Conservation (phyloP, 2,888 invertebrate species). For the Agrochola litura region DNA sequence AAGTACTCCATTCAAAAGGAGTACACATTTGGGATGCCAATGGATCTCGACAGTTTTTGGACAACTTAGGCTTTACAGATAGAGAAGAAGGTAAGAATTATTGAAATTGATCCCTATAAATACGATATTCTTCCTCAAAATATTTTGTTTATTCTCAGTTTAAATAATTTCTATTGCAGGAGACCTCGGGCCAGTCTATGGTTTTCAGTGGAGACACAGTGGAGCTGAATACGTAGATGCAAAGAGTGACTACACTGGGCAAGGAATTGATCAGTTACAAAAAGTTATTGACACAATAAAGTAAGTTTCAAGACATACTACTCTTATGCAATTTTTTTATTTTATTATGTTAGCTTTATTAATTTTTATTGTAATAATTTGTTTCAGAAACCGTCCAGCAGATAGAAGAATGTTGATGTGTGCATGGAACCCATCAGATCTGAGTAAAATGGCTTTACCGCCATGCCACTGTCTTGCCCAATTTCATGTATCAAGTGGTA, state of each 20-base stretch:
- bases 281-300: slow-evolving; percentile 95
- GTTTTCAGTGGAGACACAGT: slow-evolving; percentile 99
- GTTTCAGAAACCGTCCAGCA: slow-evolving; percentile 92
- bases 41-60: slow-evolving; percentile 96
- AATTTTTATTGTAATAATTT: background rate
- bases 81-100: slow-evolving; percentile 93
- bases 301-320: slow-evolving; percentile 69
- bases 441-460: slow-evolving; percentile 98
- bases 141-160: background rate
- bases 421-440: slow-evolving; percentile 98
- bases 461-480: slow-evolving; percentile 99
- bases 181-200: slow-evolving; percentile 99
- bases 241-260: slow-evolving; percentile 94
- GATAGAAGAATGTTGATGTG: slow-evolving; percentile 97
- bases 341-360: too few relatives aligned
- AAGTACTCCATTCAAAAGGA: slow-evolving; percentile 93
- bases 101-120: background rate
- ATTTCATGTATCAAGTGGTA: slow-evolving; percentile 96
- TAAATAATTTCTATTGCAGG: slow-evolving; percentile 84
- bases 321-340: fast-evolving
- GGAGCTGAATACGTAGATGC: slow-evolving; percentile 97
- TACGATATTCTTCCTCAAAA: background rate
- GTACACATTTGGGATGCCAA: slow-evolving; percentile 99
- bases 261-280: slow-evolving; percentile 97
- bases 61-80: slow-evolving; percentile 95